A percentile compares a stretch with the other conserved stretches of the same genome.
Conservation (phyloP, 2,888 invertebrate genomes). For the Drosophila meridiana region DNA sequence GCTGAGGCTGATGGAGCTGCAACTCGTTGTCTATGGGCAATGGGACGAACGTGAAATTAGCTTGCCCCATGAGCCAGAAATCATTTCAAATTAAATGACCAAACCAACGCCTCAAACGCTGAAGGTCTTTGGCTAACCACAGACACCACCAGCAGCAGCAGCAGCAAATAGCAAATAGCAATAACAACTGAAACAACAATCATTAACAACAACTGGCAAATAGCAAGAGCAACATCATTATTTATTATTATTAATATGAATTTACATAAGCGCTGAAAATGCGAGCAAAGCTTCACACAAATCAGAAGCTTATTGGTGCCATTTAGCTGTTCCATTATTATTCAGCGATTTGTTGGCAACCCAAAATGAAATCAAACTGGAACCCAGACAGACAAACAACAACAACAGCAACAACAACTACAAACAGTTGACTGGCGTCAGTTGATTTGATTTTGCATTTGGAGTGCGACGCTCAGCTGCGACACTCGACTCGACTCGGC, state of each 20-base stretch:
- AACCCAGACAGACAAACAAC: slow-evolving; percentile 19
- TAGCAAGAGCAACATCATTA: slow-evolving; percentile 55
- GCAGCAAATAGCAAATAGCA: neutral
- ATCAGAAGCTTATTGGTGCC: slow-evolving; percentile 76
- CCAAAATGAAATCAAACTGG: slow-evolving; percentile 36
- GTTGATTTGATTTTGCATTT: slow-evolving; percentile 51
- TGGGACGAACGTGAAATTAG: slow-evolving; percentile 45
- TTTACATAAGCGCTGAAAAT: slow-evolving; percentile 70
- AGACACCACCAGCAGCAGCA: neutral
- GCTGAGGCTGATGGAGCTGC: neutral
- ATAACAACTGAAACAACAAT: slow-evolving; percentile 4
- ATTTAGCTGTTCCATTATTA: slow-evolving; percentile 72
- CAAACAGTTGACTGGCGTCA: slow-evolving; percentile 41
- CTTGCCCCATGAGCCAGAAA: slow-evolving; percentile 41
- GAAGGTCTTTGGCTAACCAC: slow-evolving; percentile 17
- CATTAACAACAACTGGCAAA: slow-evolving; percentile 18
- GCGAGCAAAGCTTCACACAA: slow-evolving; percentile 72
- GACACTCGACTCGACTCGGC: slow-evolving; percentile 25
- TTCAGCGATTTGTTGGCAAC: slow-evolving; percentile 63
- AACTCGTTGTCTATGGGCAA: slow-evolving; percentile 32
- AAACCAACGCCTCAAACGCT: slow-evolving; percentile 50
- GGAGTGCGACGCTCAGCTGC: slow-evolving; percentile 7
- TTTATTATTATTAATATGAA: slow-evolving; percentile 70
- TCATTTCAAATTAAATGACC: slow-evolving; percentile 50
- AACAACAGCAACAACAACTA: slow-evolving; percentile 4